Evolutionary conservation across 1,140 invertebrate species (phyloP), one percentile per base, ranked within the genome.

Genomic region (Brachionus angularis): DNA sequence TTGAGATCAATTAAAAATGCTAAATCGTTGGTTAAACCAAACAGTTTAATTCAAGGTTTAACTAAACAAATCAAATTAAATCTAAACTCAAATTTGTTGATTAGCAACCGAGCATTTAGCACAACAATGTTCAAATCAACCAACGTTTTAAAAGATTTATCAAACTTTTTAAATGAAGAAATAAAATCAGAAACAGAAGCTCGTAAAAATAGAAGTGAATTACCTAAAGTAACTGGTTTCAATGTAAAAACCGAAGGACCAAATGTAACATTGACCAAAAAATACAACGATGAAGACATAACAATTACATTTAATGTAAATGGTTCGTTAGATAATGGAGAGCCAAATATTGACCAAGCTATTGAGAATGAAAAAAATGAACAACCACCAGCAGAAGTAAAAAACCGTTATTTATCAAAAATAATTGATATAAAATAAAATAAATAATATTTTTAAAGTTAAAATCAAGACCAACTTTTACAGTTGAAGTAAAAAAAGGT

Each of bases 301-400:
- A 52, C 46, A 0, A 39, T 72, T 5, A 72, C 61, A 47, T 72
- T 72, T 31, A 72, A 72, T 64, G 44, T 72, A 3, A 72, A 47
- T 16, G 33, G 46, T 47, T 47, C 53, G 21, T 34, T 72, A 16
- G 71, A 72, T 52, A 53, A 31, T 12, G 10, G 29, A 5, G 53
- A 72, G 18, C 8, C 44, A 27, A 12, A 16, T 5, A 34, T 25
- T 14, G 71, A 72, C 29, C 42, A 61, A 42, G 16, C n/a, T 8
- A n/a, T 16, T 1, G 71, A 72, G 5, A 64, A n/a, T 25, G 18
- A 55, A 4, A n/a, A 27, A 21, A 72, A 18, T 23, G 31, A 46
- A 36, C 14, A 39, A 61, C 42, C 47, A 64, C 4, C 12, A 39
- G 14, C 50, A 29, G 64, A 49, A 31, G 64, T 46, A 50, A 34